phyloP scores from a whole-genome alignment of 2,888 invertebrate species.

The Dicycla oo region DNA sequence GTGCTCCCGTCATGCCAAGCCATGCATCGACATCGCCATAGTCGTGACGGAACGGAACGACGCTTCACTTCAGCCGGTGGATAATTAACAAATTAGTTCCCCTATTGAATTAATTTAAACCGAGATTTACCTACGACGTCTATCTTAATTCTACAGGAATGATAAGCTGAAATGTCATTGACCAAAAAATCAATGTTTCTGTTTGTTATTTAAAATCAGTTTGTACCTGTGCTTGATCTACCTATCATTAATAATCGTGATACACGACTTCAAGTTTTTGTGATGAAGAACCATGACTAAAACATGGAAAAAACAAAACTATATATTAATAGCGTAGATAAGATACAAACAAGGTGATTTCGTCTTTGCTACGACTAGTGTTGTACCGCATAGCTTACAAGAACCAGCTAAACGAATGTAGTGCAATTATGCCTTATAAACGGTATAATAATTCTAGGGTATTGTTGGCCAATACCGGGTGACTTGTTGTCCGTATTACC shows the following conservation, averaged over 20 bases:
- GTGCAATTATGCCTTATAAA: slow-evolving; percentile 62
- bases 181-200: slow-evolving; percentile 9
- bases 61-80: slow-evolving; percentile 67
- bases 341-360: slow-evolving; percentile 22
- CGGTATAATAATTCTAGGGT: slow-evolving; percentile 66
- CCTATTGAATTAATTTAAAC: slow-evolving; percentile 71
- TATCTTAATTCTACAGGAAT: slow-evolving; percentile 38
- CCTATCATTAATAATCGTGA: slow-evolving; percentile 55
- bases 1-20: slow-evolving; percentile 67
- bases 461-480: slow-evolving; percentile 61
- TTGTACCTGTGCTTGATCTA: slow-evolving; percentile 24
- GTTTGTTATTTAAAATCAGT: slow-evolving; percentile 22
- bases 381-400: slow-evolving; percentile 31
- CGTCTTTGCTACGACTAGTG: slow-evolving; percentile 25
- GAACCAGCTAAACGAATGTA: slow-evolving; percentile 49
- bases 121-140: slow-evolving; percentile 68
- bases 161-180: slow-evolving; percentile 36
- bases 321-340: slow-evolving; percentile 17
- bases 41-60: slow-evolving; percentile 70
- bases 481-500: slow-evolving; percentile 69
- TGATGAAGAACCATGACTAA: slow-evolving; percentile 22
- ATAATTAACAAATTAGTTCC: slow-evolving; percentile 81
- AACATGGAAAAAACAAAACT: slow-evolving; percentile 18
- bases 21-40: slow-evolving; percentile 43
- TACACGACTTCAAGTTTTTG: slow-evolving; percentile 48